Conservation (phyloP, 2,113 vertebrate genomes). For the Pelvicachromis taeniatus region DNA sequence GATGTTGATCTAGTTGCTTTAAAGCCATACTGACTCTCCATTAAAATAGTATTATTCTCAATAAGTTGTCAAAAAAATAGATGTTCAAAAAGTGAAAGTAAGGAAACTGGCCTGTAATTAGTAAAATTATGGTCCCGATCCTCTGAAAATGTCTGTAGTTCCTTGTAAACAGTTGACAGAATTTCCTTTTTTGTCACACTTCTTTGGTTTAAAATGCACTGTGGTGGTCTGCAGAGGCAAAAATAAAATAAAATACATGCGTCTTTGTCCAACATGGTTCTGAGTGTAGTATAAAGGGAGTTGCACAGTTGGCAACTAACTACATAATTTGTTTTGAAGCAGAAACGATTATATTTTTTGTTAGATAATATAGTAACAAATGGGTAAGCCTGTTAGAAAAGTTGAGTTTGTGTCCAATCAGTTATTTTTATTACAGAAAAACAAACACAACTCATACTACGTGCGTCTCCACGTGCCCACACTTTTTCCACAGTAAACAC, state of each 20-base stretch:
- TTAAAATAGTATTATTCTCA: neutral
- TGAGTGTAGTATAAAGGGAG: neutral
- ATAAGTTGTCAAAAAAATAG: neutral
- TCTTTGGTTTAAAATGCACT: neutral
- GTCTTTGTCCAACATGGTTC: neutral
- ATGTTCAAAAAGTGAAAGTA: neutral
- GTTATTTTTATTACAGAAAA: neutral
- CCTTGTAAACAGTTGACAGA: neutral
- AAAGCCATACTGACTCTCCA: neutral
- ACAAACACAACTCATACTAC: neutral
- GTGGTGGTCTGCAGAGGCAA: neutral
- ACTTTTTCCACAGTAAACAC: neutral
- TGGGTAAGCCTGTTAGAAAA: neutral
- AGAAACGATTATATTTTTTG: neutral
- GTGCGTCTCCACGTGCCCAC: neutral
- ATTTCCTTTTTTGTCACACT: neutral
- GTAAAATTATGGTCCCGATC: neutral
- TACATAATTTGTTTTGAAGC: neutral
- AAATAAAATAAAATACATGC: neutral
- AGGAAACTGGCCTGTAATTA: neutral
- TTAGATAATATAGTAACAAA: neutral
- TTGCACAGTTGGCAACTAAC: neutral
- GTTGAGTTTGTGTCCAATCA: neutral
- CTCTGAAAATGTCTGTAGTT: neutral
- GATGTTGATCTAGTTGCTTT: neutral